Conservation (phyloP, 2,888 invertebrate genomes). For the Brachycybe producta region DNA sequence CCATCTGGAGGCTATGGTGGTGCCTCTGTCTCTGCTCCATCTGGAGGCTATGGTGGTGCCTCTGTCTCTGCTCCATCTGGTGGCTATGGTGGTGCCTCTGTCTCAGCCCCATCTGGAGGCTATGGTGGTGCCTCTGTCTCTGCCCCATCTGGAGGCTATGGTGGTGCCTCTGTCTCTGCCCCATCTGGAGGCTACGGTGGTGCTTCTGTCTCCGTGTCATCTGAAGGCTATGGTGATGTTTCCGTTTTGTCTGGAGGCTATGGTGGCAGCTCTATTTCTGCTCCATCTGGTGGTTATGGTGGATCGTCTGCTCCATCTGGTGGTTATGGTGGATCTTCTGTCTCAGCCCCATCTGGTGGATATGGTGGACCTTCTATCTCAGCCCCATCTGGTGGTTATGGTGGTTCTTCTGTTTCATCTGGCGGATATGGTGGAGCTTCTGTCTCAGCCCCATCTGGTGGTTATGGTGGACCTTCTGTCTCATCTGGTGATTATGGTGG, state of each 20-base stretch:
- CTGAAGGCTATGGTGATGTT: not conserved
- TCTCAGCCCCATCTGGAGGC: too few species aligned
- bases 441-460: too few species aligned
- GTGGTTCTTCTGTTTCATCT: too few species aligned
- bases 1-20: not conserved
- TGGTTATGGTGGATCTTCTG: not conserved
- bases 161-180: not conserved
- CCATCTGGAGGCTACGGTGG: not conserved
- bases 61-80: too few species aligned
- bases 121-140: too few species aligned
- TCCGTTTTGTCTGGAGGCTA: not conserved
- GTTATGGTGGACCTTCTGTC: too few species aligned
- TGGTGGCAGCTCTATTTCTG: not conserved
- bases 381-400: too few species aligned
- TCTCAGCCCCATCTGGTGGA: not conserved
- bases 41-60: too few species aligned
- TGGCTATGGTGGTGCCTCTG: too few species aligned
- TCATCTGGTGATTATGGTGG: not conserved
- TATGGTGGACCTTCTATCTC: not conserved
- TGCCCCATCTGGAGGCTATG: too few species aligned
- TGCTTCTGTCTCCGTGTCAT: not conserved
- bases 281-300: not conserved
- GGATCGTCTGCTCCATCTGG: not conserved
- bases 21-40: not conserved
- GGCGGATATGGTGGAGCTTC: too few species aligned